Conservation (phyloP, 2,797 vertebrate genomes). For the Rhinella marina region DNA sequence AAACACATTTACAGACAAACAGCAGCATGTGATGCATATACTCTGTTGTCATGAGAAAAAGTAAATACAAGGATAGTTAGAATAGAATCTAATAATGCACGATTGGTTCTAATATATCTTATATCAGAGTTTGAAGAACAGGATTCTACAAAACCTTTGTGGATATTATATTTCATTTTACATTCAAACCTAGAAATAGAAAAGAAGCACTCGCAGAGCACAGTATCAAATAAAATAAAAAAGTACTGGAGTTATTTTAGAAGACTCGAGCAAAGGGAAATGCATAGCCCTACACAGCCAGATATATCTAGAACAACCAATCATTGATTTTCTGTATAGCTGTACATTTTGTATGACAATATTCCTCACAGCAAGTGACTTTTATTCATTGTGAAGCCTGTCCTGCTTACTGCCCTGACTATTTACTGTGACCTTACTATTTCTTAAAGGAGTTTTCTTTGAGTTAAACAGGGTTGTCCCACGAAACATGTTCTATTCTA, state of each 20-base stretch:
- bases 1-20: constrained; percentile 77
- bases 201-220: constrained; percentile 32
- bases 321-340: too few relatives aligned
- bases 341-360: too few relatives aligned
- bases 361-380: not conserved
- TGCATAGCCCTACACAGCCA: not conserved
- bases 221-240: not conserved
- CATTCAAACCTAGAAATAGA: not conserved
- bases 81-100: constrained; percentile 49
- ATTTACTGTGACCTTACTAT: too few relatives aligned
- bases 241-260: too few relatives aligned
- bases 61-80: constrained; percentile 72
- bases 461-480: too few relatives aligned
- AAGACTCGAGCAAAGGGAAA: not conserved
- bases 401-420: not conserved
- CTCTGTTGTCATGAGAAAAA: constrained; percentile 81
- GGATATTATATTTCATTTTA: not conserved
- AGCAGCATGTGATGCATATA: constrained; percentile 77
- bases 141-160: not conserved
- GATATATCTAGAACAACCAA: too few relatives aligned
- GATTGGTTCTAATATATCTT: constrained; percentile 68
- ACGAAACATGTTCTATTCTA: too few relatives aligned
- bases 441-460: too few relatives aligned
- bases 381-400: not conserved
- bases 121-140: constrained; percentile 80